Evolutionary conservation across 1,140 invertebrate genomes (phyloP).

Genomic region (Aplysia californica): DNA sequence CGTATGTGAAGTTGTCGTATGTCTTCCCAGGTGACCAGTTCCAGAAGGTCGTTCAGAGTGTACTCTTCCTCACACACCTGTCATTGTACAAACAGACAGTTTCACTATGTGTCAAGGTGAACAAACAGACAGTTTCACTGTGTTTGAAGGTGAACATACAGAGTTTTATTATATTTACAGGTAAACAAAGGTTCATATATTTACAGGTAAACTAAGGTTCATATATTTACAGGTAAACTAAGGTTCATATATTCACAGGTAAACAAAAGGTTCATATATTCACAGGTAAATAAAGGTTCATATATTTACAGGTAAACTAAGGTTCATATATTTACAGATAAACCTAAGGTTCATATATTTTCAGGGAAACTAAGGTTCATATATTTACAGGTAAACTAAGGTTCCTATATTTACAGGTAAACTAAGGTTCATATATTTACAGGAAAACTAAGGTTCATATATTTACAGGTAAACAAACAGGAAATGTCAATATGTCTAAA

Average conservation of each 20-base stretch:
- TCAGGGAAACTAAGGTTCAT: not conserved
- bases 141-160: not conserved
- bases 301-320: too few relatives aligned
- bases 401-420: too few relatives aligned
- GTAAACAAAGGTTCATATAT: not conserved
- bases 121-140: not conserved
- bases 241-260: too few relatives aligned
- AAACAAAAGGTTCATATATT: not conserved
- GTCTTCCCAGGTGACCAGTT: slow-evolving; percentile 81
- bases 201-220: too few relatives aligned
- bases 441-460: too few relatives aligned
- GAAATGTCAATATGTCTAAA: too few relatives aligned
- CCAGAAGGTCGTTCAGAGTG: slow-evolving; percentile 81
- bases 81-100: slow-evolving; percentile 38
- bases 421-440: too few relatives aligned
- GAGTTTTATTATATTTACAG: not conserved
- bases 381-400: too few relatives aligned
- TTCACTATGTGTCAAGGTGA: not conserved
- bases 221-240: too few relatives aligned
- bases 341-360: not conserved
- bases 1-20: slow-evolving; percentile 78
- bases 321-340: too few relatives aligned
- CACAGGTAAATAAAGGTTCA: not conserved
- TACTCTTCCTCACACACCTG: slow-evolving; percentile 82
- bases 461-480: too few relatives aligned